Evolutionary conservation across 1,140 invertebrate species (phyloP).

Genomic region (Pentalonia nigronervosa): DNA sequence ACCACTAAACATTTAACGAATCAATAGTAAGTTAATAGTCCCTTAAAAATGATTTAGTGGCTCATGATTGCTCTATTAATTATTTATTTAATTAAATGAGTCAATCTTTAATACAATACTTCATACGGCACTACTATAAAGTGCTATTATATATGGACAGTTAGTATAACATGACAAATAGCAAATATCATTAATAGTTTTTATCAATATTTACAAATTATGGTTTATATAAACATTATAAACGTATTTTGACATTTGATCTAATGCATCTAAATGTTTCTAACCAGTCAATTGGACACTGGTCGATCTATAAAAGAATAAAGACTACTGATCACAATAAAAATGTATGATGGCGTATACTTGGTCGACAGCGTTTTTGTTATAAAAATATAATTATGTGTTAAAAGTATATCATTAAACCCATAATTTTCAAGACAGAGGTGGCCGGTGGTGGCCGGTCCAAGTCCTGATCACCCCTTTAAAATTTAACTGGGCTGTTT

Average conservation of each 20-base stretch:
- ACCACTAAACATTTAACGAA: not conserved
- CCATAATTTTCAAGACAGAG: not conserved
- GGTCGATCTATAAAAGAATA: not conserved
- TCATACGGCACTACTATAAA: not conserved
- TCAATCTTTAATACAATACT: not conserved
- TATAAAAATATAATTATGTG: not conserved
- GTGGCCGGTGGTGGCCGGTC: too few species aligned
- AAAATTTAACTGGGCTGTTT: not conserved
- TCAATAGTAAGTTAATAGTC: not conserved
- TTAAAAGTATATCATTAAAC: not conserved
- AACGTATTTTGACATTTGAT: not conserved
- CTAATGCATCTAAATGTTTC: not conserved
- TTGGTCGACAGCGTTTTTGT: not conserved
- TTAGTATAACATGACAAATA: not conserved
- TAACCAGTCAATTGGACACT: not conserved
- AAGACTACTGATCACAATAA: not conserved
- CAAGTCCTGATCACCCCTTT: not conserved
- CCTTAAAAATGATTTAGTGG: not conserved
- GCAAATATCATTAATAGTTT: not conserved
- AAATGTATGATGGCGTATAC: not conserved
- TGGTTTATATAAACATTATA: not conserved
- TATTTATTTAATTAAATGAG: not conserved
- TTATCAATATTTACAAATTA: not conserved
- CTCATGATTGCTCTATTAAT: not conserved
- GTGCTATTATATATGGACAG: not conserved